Evolutionary conservation across 2,888 invertebrate genomes (phyloP), one percentile per base, ranked within the genome.

Genomic region (Dysmachus trigonus): DNA sequence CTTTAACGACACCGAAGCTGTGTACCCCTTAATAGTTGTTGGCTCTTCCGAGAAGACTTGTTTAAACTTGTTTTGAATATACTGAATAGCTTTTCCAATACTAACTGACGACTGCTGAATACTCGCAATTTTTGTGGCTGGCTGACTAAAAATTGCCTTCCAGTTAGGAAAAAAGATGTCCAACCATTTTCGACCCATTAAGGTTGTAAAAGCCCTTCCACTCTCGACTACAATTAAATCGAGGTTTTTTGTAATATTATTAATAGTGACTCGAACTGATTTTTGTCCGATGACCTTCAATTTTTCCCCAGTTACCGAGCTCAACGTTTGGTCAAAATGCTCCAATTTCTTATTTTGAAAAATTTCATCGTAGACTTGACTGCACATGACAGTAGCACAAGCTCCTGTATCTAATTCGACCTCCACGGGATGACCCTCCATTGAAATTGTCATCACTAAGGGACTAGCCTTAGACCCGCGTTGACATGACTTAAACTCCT

Each of bases 361-460:
- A 35, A 35, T 35, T 47, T 71, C 51, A 22, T 79, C 38, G 10
- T 79, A 85, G 33, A 79, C 62, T 38, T 85, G 13, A 15, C 77
- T 62, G 18, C 77, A 79, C 53, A 86, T 86, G 3, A 79, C 85
- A n/a, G 71, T 47, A 33, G 85, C 72, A 74, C 71, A 85, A 7
- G 85, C 81, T 74, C 81, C 81, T 7, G 86, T 86, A 22, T 85
- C 79, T 79, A 86, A 73, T 73, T 86, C 85, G 2, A 85, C 73
- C 13, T 87, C 62, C 41, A 85, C 27, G 15, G 47, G 51, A 72
- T 53, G 77, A 51, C 33, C 38, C 41, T 85, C 79, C 31, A 85
- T 84, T 47, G 35, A 35, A 35, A 35, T 35, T 35, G 35, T 7
- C 35, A 35, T 35, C 35, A 35, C 35, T 35, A 35, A 35, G 3